These are phyloP conservation scores for Pluvianellus socialis DNA, from an alignment of 2,113 vertebrate species.

Conservation along the genomic window DNA sequence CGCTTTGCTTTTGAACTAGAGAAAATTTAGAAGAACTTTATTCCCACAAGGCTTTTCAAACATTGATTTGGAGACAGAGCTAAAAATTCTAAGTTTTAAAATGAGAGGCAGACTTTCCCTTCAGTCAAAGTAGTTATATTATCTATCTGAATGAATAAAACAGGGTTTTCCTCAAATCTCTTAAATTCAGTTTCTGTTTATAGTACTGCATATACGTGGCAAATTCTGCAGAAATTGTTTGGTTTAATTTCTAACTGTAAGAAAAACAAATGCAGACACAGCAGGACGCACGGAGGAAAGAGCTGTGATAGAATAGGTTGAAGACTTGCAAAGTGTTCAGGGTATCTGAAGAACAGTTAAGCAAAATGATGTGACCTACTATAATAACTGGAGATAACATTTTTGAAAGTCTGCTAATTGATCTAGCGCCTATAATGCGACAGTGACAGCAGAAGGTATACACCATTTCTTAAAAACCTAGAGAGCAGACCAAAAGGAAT, in stretches of 20 bases:
- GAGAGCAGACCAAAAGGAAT: neutral
- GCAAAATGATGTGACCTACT: neutral
- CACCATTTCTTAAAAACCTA: neutral
- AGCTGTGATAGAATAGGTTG: neutral
- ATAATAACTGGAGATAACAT: neutral
- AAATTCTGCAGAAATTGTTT: neutral
- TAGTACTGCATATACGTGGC: rapidly evolving
- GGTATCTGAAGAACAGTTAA: neutral
- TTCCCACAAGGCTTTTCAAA: neutral
- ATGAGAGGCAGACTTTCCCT: neutral
- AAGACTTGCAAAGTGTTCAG: neutral
- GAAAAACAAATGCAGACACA: neutral
- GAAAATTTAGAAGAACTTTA: neutral
- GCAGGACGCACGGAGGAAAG: neutral
- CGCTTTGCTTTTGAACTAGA: neutral
- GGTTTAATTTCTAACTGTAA: neutral
- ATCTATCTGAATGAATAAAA: neutral
- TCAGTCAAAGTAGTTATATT: neutral
- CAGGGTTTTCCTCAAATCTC: neutral
- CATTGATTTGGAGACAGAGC: neutral
- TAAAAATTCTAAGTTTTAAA: neutral
- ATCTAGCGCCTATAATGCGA: neutral
- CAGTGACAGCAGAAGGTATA: neutral
- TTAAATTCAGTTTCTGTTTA: neutral
- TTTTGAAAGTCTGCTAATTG: neutral